Conservation (phyloP, 2,888 invertebrate genomes). For the Lasioglossum morio region DNA sequence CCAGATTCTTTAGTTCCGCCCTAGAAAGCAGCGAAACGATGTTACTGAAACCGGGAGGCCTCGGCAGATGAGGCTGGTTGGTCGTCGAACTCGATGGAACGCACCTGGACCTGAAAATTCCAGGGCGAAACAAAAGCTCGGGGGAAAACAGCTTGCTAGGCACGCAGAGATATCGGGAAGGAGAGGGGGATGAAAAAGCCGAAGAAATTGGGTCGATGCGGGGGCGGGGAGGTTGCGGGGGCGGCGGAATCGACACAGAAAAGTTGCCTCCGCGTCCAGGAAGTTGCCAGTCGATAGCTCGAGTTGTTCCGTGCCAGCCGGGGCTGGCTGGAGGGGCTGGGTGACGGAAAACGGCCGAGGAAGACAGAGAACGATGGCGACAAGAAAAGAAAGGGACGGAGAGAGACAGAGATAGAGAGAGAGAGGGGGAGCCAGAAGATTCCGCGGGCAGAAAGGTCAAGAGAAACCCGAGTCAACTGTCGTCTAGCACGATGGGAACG, state of each 20-base stretch:
- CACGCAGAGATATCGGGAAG: conserved; percentile 1
- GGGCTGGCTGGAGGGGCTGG: background rate
- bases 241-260: conserved; percentile 11
- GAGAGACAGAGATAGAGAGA: background rate
- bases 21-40: background rate
- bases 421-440: background rate
- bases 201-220: conserved; percentile 13
- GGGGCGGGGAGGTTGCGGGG: background rate
- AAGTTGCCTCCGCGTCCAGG: conserved; percentile 25
- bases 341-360: background rate
- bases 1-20: background rate
- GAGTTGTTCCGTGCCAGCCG: conserved; percentile 7
- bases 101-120: conserved; percentile 4
- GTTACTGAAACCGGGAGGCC: background rate
- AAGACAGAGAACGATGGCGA: background rate
- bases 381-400: background rate
- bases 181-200: background rate
- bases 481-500: conserved; percentile 15
- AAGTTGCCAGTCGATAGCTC: conserved; percentile 34
- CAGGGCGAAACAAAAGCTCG: background rate
- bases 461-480: conserved; percentile 35
- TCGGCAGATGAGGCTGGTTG: background rate
- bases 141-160: background rate
- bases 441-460: conserved; percentile 23
- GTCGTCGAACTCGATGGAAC: conserved; percentile 3